Base-by-base conservation (phyloP, 2,113 vertebrate genomes). In the Hippocampus comes region DNA sequence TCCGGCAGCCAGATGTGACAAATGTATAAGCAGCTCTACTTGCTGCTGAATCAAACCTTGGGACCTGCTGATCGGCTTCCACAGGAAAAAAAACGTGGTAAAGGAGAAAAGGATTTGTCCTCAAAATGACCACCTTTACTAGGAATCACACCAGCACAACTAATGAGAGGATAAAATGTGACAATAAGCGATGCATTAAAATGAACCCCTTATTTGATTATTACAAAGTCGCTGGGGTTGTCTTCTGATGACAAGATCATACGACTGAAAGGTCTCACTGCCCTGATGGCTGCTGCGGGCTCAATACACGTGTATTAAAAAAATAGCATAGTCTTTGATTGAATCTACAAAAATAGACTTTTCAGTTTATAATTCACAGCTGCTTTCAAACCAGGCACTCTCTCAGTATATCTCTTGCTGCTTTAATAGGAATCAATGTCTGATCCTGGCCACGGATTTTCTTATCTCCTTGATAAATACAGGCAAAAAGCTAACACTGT, bases 391-490 rank as follows among this genome's bases (percentile, higher is more conserved):
- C 38, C 74, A 72, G 60, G 63, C 71, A 70, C 61, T 27, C 51
- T 73, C 73, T 60, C 60, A 30, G 72, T 70, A 65, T 74, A 70
- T 74, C 49, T 59, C 55, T 74, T 34, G 67, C 18, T 4, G 23
- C 67, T 77, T 63, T 85, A 79, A 87, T 83, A 84, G 71, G 83
- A 77, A 84, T 67, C 75, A 79, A 80, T 72, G 57, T 69, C 73
- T 63, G 59, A 53, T 72, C 25, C 71, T 70, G 67, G 60, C 74
- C 57, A 48, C 5, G 41, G 68, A 74, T n/a, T 21, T 48, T 76
- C 63, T 72, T 20, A 66, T 48, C 51, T 74, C 49, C 77, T 82
- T 67, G 55, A 77, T 83, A 68, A 76, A 71, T 5, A 73, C 25
- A 72, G 49, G 53, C 53, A 77, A 78, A 81, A 67, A 71, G 34